phyloP scores from a whole-genome alignment of 1,140 invertebrate species.

The Aphidius gifuensis region DNA sequence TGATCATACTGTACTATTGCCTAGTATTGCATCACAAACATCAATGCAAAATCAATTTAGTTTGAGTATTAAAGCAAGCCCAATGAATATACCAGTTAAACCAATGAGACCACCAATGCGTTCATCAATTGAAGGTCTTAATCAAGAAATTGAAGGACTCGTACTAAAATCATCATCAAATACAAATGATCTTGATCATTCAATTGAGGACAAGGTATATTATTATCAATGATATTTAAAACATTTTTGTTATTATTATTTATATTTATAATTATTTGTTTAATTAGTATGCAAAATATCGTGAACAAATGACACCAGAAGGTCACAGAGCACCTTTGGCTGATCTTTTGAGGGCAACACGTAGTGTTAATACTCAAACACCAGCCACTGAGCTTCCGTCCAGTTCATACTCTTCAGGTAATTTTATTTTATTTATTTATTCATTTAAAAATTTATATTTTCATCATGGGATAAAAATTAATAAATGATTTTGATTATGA shows the following conservation, averaged over 20 bases:
- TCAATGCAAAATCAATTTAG: conserved; percentile 51
- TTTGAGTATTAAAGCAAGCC: conserved; percentile 58
- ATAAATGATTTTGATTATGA: too few relatives aligned
- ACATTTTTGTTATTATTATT: not conserved
- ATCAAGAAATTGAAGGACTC: conserved; percentile 77
- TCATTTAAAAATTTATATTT: conserved; percentile 8
- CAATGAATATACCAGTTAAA: conserved; percentile 59
- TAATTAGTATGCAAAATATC: conserved; percentile 50
- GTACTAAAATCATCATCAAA: conserved; percentile 58
- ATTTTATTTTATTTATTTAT: conserved; percentile 27
- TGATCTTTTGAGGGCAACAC: conserved; percentile 67
- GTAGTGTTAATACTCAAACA: conserved; percentile 81
- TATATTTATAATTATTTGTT: conserved; percentile 1
- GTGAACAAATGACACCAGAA: conserved; percentile 69
- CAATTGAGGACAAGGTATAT: conserved; percentile 49
- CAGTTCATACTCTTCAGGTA: conserved; percentile 60
- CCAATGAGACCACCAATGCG: conserved; percentile 67
- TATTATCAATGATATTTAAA: conserved; percentile 2
- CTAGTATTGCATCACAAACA: conserved; percentile 53
- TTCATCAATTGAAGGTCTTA: conserved; percentile 80
- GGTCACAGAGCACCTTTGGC: conserved; percentile 79
- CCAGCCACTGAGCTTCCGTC: conserved; percentile 61
- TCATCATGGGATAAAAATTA: too few relatives aligned
- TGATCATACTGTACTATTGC: conserved; percentile 50
- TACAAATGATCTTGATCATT: conserved; percentile 48